Conservation (phyloP, 2,888 invertebrate species). For the Branchipolynoe longqiensis region DNA sequence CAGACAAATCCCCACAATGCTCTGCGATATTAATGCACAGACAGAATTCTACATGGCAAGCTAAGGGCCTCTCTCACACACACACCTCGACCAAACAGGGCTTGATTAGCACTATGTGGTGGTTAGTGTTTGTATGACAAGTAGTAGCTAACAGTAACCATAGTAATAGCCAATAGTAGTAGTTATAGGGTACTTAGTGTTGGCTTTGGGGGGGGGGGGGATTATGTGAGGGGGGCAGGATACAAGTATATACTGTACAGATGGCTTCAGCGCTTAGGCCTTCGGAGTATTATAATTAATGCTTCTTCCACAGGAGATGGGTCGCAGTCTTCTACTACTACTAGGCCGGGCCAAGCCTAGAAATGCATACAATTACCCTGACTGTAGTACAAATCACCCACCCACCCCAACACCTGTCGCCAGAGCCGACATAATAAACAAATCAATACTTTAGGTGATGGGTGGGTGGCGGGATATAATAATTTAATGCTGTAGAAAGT, state of each 20-base stretch:
- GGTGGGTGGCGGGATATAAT: neutral
- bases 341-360: neutral
- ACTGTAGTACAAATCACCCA: neutral
- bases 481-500: slow-evolving; percentile 7
- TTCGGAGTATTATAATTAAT: too few relatives aligned
- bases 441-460: neutral
- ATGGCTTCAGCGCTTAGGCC: too few relatives aligned
- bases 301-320: neutral
- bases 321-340: neutral
- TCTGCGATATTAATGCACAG: too few relatives aligned
- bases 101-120: too few relatives aligned
- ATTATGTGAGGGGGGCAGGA: neutral
- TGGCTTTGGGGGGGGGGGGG: neutral
- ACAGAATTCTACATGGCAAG: too few relatives aligned
- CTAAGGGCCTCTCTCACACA: too few relatives aligned
- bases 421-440: slow-evolving; percentile 14
- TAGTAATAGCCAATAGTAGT: slow-evolving; percentile 11
- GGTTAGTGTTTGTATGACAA: too few relatives aligned
- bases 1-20: too few relatives aligned
- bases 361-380: slow-evolving; percentile 37
- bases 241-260: neutral
- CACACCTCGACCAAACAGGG: too few relatives aligned
- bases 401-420: too few relatives aligned
- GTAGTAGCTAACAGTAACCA: slow-evolving; percentile 38
- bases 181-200: slow-evolving; percentile 12